Conservation (phyloP, 2,113 vertebrate species). For the Vombatus ursinus region DNA sequence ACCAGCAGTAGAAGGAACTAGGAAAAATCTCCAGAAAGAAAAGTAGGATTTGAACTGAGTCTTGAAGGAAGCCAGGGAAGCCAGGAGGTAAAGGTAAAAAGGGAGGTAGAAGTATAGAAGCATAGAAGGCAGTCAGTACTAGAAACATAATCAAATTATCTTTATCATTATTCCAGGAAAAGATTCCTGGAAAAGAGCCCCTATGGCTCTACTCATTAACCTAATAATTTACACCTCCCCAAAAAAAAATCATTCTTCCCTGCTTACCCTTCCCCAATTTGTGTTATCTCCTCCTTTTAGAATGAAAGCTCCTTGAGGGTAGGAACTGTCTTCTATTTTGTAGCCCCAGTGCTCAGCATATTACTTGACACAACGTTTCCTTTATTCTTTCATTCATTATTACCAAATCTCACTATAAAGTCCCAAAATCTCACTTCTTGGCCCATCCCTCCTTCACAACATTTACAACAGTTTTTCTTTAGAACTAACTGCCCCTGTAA, state of each 20-base stretch:
- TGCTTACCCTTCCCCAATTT: neutral
- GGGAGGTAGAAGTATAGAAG: too few species aligned
- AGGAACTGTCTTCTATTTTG: neutral
- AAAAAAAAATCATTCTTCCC: neutral
- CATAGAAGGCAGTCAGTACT: too few species aligned
- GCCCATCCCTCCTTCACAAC: neutral
- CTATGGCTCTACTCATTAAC: neutral
- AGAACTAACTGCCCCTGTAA: neutral
- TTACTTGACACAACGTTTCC: neutral
- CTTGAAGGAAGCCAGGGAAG: too few species aligned
- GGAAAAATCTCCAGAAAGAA: too few species aligned
- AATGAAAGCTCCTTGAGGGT: neutral
- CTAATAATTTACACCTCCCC: too few species aligned
- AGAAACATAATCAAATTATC: too few species aligned
- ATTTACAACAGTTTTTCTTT: neutral
- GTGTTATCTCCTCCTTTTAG: neutral
- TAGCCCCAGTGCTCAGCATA: neutral
- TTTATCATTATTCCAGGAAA: too few species aligned
- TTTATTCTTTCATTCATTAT: neutral
- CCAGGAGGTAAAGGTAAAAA: too few species aligned
- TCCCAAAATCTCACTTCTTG: neutral
- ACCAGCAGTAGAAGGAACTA: too few species aligned
- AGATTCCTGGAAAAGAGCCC: too few species aligned
- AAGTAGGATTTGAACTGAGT: too few species aligned
- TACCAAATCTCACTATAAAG: neutral